Evolutionary conservation across 2,797 vertebrate genomes (phyloP).

Genomic region (Moxostoma hubbsi): DNA sequence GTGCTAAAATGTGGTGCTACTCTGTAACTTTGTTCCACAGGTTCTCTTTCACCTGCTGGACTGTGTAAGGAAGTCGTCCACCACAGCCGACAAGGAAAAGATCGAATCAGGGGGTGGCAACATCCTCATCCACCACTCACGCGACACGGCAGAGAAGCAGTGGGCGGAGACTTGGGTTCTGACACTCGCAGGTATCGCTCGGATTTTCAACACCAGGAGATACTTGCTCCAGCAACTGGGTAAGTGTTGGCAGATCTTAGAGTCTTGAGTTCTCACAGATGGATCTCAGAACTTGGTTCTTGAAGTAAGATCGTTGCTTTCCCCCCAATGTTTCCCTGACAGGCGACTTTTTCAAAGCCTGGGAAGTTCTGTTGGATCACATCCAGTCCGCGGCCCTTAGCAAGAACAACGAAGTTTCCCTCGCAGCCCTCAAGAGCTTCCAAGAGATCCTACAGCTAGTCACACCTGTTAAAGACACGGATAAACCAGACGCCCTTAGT

Average conservation of each 20-base stretch:
- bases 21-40: conserved; percentile 67
- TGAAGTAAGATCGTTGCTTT: background rate
- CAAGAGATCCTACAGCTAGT: conserved; percentile 98
- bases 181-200: conserved; percentile 93
- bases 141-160: conserved; percentile 97
- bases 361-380: conserved; percentile 97
- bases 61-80: conserved; percentile 93
- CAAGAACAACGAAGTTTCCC: conserved; percentile 97
- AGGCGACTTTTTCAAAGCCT: conserved; percentile 98
- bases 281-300: background rate
- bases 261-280: background rate
- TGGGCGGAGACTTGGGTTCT: conserved; percentile 99
- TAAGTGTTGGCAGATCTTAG: conserved; percentile 64
- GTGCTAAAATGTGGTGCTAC: background rate
- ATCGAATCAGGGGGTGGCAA: conserved; percentile 98
- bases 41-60: conserved; percentile 94
- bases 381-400: conserved; percentile 98
- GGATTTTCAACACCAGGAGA: conserved; percentile 97
- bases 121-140: conserved; percentile 98
- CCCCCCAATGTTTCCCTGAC: conserved; percentile 27
- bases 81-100: conserved; percentile 98
- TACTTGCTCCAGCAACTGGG: conserved; percentile 94
- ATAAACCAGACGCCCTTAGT: conserved; percentile 87
- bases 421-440: conserved; percentile 98
- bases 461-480: conserved; percentile 88